Conservation (phyloP, 2,113 vertebrate genomes). For the Sapajus apella region DNA sequence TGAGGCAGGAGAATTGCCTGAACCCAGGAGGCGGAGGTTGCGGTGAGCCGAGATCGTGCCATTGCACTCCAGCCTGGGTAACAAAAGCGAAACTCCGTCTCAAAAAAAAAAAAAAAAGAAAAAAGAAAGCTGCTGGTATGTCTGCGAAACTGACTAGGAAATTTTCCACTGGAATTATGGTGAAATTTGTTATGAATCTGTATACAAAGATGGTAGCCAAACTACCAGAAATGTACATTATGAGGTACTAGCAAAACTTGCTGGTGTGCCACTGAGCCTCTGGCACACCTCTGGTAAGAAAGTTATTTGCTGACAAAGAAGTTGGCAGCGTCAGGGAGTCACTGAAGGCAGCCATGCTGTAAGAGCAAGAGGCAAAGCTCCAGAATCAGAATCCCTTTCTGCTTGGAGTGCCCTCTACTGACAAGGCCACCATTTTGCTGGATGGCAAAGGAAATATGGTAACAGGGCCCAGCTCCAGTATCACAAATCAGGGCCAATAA, state of each 20-base stretch:
- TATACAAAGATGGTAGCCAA: background rate
- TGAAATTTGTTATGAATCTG: background rate
- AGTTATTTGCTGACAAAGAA: background rate
- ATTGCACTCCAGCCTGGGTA: too few relatives aligned
- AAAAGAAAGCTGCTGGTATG: background rate
- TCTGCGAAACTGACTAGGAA: background rate
- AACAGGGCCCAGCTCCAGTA: background rate
- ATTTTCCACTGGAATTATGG: background rate
- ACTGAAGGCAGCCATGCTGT: background rate
- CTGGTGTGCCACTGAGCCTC: background rate
- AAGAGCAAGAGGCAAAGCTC: background rate
- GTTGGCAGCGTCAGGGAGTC: rapidly evolving
- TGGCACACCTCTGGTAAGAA: background rate
- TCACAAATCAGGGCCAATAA: background rate
- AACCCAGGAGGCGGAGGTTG: too few relatives aligned
- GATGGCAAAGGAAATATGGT: background rate
- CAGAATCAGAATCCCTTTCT: background rate
- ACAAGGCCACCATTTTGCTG: too few relatives aligned
- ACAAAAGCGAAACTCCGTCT: too few relatives aligned
- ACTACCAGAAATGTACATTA: background rate
- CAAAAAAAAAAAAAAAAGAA: too few relatives aligned
- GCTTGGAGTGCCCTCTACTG: background rate
- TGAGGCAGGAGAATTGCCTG: too few relatives aligned
- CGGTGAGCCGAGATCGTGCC: too few relatives aligned
- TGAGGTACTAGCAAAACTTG: background rate